A percentile compares a stretch with the other conserved stretches of the same genome.
These are phyloP conservation scores for Galerucella calmariensis DNA, from an alignment of 2,888 invertebrate genomes.

Conservation along the genomic window DNA sequence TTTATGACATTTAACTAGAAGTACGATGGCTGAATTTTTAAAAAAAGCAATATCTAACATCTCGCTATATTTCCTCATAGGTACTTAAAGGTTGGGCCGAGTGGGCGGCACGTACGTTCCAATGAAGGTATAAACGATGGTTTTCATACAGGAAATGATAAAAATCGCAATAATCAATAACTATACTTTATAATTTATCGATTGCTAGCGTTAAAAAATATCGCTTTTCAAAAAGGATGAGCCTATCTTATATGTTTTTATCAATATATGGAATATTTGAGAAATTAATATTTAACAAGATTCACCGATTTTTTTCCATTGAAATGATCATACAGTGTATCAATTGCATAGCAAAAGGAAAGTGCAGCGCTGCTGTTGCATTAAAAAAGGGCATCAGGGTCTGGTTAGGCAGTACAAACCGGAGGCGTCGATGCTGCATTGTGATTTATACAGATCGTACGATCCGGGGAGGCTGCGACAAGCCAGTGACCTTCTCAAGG, in stretches of 20 bases:
- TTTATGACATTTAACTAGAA: slow-evolving; percentile 31
- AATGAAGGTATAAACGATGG: slow-evolving; percentile 24
- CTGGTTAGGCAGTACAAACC: slow-evolving; percentile 51
- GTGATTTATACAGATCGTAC: slow-evolving; percentile 54
- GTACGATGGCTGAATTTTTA: slow-evolving; percentile 34
- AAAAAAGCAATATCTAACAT: slow-evolving; percentile 36
- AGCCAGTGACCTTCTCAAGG: slow-evolving; percentile 65
- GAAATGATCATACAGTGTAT: not conserved
- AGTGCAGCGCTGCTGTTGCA: slow-evolving; percentile 13
- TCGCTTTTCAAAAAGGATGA: not conserved
- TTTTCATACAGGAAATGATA: slow-evolving; percentile 33
- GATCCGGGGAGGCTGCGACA: slow-evolving; percentile 59
- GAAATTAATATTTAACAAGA: too few relatives aligned
- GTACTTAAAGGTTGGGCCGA: slow-evolving; percentile 33
- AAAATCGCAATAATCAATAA: slow-evolving; percentile 26
- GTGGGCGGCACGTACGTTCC: slow-evolving; percentile 27
- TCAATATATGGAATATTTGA: too few relatives aligned
- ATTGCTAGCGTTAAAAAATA: slow-evolving; percentile 10
- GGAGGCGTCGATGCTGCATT: slow-evolving; percentile 58
- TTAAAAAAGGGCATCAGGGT: slow-evolving; percentile 37
- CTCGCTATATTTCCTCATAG: slow-evolving; percentile 37
- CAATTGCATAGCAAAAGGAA: not conserved
- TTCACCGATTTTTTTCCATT: not conserved
- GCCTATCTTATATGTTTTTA: too few relatives aligned
- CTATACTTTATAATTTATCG: slow-evolving; percentile 23